phyloP scores from a whole-genome alignment of 2,113 vertebrate species.

The Forbesichthys papilliferus region DNA sequence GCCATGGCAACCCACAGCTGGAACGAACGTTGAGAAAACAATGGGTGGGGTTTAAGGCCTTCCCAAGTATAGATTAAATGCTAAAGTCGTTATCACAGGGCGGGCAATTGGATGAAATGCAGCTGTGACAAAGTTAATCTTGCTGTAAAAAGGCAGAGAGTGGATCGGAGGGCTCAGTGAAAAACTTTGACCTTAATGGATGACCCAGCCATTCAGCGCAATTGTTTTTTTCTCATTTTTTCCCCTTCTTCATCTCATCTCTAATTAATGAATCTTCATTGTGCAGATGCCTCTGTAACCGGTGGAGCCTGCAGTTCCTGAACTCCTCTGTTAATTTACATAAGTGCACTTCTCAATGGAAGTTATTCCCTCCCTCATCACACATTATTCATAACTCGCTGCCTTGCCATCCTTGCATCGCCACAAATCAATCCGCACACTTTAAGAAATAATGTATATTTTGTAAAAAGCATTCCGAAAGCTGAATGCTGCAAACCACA shows the following conservation, averaged over 20 bases:
- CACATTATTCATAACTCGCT: conserved; percentile 43
- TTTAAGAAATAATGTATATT: conserved; percentile 7
- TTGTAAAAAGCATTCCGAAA: conserved; percentile 33
- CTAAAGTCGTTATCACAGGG: conserved; percentile 65
- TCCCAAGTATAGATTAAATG: conserved; percentile 48
- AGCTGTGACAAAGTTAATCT: conserved; percentile 65
- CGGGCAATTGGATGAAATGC: conserved; percentile 51
- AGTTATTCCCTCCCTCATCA: conserved; percentile 36
- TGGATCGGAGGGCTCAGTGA: conserved; percentile 50
- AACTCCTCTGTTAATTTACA: conserved; percentile 72
- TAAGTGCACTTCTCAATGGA: conserved; percentile 55
- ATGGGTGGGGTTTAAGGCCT: conserved; percentile 36
- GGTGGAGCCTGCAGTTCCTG: conserved; percentile 62
- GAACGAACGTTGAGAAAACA: conserved; percentile 18
- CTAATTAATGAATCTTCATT: conserved; percentile 67
- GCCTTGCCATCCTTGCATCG: conserved; percentile 7
- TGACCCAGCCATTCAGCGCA: conserved; percentile 60
- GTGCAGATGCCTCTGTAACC: conserved; percentile 43
- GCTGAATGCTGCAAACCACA: conserved; percentile 28
- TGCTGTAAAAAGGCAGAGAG: conserved; percentile 13
- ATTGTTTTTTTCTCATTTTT: conserved; percentile 40
- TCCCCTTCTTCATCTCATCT: conserved; percentile 25
- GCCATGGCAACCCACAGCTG: conserved; percentile 13
- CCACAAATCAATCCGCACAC: conserved; percentile 38
- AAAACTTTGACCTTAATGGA: conserved; percentile 63